Evolutionary conservation across 2,797 vertebrate genomes (phyloP), one percentile per base, ranked within the genome.

Genomic region (Parambassis ranga): DNA sequence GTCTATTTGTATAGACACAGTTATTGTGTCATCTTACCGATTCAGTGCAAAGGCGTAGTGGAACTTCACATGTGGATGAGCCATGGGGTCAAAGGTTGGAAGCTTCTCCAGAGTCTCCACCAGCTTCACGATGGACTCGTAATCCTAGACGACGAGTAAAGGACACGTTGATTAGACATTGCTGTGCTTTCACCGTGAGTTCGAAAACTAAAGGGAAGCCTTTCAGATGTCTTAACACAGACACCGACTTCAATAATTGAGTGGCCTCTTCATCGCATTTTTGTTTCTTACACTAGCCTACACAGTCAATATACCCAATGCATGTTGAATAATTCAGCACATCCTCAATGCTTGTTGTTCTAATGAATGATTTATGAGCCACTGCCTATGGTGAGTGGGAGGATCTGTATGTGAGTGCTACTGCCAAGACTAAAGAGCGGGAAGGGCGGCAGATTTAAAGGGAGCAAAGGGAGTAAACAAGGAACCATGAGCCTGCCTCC

Each of bases 21-120:
- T n/a, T n/a, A 2, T 3, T 33, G 36, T 15, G 37, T 10, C n/a
- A 7, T 44, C 94, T 94, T 89, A 99, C 98, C 96, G 94, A 75
- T 96, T 98, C 56, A 99, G 90, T 1, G 97, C 98, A 88, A 99
- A 99, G 0, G 96, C 97, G 13, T 98, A 97, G 87, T 99, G 96
- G 86, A 99, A 93, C 87, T 97, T 96, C 85, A 99, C 95, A 20
- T 99, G 96, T 30, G 94, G 95, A 83, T 98, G 95, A 14, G 93
- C 92, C 82, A 96, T 91, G 49, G 95, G 92, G 88, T 99, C 96
- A 87, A 98, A 99, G 59, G 98, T 99, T 3, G 98, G 98, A 11
- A 99, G 92, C 77, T 95, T 97, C 89, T 98, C 95, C 88, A 99
- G 89, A 13, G 96, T 95, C 87, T 98, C 96, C 65, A 99, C 96